Percentiles rank a stretch among this genome's conserved stretches.
Evolutionary conservation across 37 sponge, comb jelly and placozoan genomes (phyloP).

Genomic region (Amphimedon queenslandica): DNA sequence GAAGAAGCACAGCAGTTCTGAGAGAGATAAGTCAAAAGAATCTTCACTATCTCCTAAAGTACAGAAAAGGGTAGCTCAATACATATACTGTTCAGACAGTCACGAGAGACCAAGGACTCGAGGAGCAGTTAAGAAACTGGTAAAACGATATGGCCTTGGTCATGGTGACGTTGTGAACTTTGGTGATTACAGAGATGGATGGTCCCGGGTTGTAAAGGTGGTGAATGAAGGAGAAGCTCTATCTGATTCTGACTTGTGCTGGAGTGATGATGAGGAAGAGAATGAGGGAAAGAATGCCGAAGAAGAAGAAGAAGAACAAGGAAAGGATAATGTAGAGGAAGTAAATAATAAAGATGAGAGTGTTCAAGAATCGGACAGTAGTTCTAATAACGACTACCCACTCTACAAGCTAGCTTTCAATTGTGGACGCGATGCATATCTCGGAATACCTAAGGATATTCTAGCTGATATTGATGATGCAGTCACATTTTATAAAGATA

Average conservation of each 20-base stretch:
- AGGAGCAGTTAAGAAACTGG: background rate
- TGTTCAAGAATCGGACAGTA: too few species aligned
- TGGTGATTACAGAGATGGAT: background rate
- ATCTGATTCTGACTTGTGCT: slow-evolving; percentile 1
- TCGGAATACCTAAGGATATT: background rate
- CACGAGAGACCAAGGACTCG: background rate
- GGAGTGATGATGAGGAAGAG: too few species aligned
- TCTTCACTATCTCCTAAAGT: too few species aligned
- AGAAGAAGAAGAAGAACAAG: too few species aligned
- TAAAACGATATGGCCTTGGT: background rate
- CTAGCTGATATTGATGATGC: background rate
- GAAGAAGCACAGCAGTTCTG: too few species aligned
- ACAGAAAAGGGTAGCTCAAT: too few species aligned
- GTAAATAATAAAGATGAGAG: too few species aligned
- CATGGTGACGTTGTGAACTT: slow-evolving; percentile 8
- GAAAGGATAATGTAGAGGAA: too few species aligned
- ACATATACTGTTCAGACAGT: too few species aligned
- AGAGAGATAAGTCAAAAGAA: too few species aligned
- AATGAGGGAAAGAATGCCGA: too few species aligned
- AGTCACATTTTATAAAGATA: slow-evolving; percentile 2
- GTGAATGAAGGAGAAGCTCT: background rate
- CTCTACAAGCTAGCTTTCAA: background rate
- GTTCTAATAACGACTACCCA: background rate
- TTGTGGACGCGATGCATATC: background rate
- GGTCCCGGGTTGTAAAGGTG: background rate